Evolutionary conservation across 2,888 invertebrate genomes (phyloP).

Genomic region (Sipha maydis): DNA sequence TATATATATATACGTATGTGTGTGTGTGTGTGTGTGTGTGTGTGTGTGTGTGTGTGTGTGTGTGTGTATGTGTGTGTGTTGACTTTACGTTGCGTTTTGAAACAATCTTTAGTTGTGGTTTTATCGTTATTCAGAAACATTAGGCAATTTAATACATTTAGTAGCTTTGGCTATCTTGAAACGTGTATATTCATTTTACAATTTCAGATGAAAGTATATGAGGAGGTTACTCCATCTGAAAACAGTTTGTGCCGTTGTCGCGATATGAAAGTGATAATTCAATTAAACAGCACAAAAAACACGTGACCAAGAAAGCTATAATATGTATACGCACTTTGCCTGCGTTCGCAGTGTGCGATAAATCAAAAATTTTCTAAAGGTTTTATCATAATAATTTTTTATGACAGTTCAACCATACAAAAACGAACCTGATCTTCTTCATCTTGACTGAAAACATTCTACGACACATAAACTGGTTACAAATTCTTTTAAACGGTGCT

Average conservation of each 20-base stretch:
- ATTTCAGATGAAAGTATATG: conserved; percentile 4
- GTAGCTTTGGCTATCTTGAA: not conserved
- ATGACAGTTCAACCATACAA: not conserved
- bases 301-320: not conserved
- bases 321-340: not conserved
- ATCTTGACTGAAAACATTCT: not conserved
- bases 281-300: conserved; percentile 33
- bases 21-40: too few species aligned
- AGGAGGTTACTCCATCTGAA: not conserved
- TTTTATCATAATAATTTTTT: conserved; percentile 1
- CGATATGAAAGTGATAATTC: conserved; percentile 46
- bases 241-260: conserved; percentile 11
- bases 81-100: not conserved
- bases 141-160: not conserved
- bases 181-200: not conserved
- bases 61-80: too few species aligned
- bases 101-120: conserved; percentile 12
- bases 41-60: too few species aligned
- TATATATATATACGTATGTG: too few species aligned
- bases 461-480: conserved; percentile 24
- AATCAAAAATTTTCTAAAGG: conserved; percentile 14
- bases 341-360: not conserved
- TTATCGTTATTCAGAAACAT: conserved; percentile 34
- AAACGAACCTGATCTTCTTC: conserved; percentile 19
- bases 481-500: conserved; percentile 20